phyloP scores from a whole-genome alignment of 2,797 vertebrate species.

The Spea hammondii region DNA sequence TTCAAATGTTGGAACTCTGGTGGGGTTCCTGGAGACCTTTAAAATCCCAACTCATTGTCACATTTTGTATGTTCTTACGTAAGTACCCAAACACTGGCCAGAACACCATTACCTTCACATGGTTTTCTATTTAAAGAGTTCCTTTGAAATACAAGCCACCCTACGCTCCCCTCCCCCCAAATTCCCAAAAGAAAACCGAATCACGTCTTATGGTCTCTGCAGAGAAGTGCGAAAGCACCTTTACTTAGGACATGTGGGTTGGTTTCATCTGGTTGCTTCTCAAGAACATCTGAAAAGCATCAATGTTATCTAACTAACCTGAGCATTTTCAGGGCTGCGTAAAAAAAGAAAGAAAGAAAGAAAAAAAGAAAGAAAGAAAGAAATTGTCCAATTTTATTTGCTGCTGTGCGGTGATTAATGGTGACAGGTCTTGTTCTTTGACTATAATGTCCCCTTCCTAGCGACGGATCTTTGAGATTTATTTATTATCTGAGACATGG shows the following conservation, averaged over 20 bases:
- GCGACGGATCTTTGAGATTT: too few relatives aligned
- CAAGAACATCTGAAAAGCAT: constrained; percentile 15
- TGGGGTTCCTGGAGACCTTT: too few relatives aligned
- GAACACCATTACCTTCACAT: not conserved
- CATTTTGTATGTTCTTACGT: not conserved
- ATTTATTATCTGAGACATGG: not conserved
- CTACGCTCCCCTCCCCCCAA: not conserved
- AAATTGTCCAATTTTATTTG: not conserved
- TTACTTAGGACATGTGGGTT: not conserved
- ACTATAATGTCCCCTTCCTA: not conserved
- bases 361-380: too few relatives aligned
- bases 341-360: not conserved
- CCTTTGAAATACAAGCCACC: not conserved
- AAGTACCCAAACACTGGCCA: not conserved
- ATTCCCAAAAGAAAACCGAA: not conserved
- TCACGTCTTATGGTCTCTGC: not conserved
- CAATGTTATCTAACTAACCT: constrained; percentile 1
- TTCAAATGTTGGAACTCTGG: too few relatives aligned
- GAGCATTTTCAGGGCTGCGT: not conserved
- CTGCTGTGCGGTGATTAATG: constrained; percentile 15
- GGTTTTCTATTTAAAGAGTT: not conserved
- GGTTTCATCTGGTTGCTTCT: constrained; percentile 3
- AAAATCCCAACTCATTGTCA: not conserved
- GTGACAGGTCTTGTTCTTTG: constrained; percentile 8
- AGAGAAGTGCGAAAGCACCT: not conserved